These are phyloP conservation scores for Mongoloraphidia duomilia DNA, from an alignment of 2,888 invertebrate species.

Conservation along the genomic window DNA sequence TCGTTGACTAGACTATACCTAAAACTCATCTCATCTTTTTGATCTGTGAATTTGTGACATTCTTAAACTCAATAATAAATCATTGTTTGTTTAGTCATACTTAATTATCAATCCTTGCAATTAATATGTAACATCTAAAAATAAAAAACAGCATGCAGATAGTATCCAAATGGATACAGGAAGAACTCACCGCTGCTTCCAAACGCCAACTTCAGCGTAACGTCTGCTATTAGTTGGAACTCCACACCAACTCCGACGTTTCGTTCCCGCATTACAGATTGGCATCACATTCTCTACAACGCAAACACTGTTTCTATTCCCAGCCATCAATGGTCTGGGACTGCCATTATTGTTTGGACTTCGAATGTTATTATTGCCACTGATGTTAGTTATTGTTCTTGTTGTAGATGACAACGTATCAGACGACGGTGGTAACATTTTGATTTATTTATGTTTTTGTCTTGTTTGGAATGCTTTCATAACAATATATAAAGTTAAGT, in stretches of 20 bases:
- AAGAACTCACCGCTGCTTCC: conserved; percentile 2
- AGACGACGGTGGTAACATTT: conserved; percentile 5
- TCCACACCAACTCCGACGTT: conserved; percentile 28
- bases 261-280: conserved; percentile 21
- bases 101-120: neutral
- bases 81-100: too few relatives aligned
- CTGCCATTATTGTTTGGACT: conserved; percentile 29
- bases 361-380: conserved; percentile 25
- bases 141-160: neutral
- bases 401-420: conserved; percentile 24
- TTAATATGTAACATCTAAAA: neutral
- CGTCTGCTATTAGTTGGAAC: conserved; percentile 18
- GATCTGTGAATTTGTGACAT: too few relatives aligned
- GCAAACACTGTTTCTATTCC: conserved; percentile 28
- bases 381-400: neutral
- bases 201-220: conserved; percentile 4
- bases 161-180: neutral
- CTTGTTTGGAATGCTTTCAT: too few relatives aligned
- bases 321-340: conserved; percentile 16
- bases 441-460: neutral
- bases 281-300: conserved; percentile 23
- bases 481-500: too few relatives aligned
- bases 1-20: too few relatives aligned
- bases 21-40: too few relatives aligned
- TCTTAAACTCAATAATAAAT: too few relatives aligned